These are phyloP conservation scores for Sylvicola cinctus DNA, from an alignment of 2,888 invertebrate genomes.

Conservation along the genomic window DNA sequence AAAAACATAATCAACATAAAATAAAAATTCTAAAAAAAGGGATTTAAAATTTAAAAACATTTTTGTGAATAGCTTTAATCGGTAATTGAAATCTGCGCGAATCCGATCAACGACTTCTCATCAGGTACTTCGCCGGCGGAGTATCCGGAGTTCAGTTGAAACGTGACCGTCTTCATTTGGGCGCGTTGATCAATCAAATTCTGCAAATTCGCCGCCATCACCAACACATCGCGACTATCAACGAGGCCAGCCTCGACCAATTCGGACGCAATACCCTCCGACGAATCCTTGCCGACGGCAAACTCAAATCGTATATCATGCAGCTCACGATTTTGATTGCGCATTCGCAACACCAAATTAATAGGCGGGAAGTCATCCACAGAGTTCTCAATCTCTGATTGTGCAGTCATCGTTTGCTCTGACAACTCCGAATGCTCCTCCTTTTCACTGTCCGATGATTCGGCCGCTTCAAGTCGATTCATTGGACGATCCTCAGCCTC, in stretches of 20 bases:
- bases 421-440: constrained; percentile 24
- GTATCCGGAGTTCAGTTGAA: constrained; percentile 58
- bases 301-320: constrained; percentile 98
- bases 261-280: constrained; percentile 87
- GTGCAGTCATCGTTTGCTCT: constrained; percentile 27
- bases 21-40: too few species aligned
- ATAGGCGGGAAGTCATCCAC: constrained; percentile 32
- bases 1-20: too few species aligned
- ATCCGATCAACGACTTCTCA: constrained; percentile 88
- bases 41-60: neutral
- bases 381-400: constrained; percentile 22
- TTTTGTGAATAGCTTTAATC: constrained; percentile 33
- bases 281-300: constrained; percentile 67
- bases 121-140: constrained; percentile 66
- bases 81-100: constrained; percentile 90
- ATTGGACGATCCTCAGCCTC: constrained; percentile 34
- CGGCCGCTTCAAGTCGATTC: constrained; percentile 36
- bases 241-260: constrained; percentile 89
- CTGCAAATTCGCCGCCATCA: constrained; percentile 85
- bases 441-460: constrained; percentile 35
- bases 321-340: constrained; percentile 74
- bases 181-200: constrained; percentile 60
- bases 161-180: constrained; percentile 56
- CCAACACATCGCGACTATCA: constrained; percentile 71
- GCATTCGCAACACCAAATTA: constrained; percentile 74